A percentile compares a stretch with the other conserved stretches of the same genome.
Conservation (phyloP, 1,140 invertebrate genomes). For the Drosophila pruinosa region DNA sequence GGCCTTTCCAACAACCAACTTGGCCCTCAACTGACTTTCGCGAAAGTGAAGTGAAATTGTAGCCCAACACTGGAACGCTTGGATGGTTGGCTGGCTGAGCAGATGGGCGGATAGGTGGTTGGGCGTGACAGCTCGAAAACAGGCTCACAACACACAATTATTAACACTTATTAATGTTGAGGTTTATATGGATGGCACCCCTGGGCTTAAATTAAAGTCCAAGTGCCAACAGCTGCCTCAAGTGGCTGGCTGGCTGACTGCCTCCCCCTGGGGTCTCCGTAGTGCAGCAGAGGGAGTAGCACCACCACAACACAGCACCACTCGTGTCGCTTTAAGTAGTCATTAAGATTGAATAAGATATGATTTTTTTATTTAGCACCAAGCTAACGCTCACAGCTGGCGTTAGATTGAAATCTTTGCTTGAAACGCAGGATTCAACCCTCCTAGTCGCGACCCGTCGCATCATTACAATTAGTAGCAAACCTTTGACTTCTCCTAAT, state of each 20-base stretch:
- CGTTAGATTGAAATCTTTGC: slow-evolving; percentile 16
- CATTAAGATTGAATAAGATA: slow-evolving; percentile 74
- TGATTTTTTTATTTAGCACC: slow-evolving; percentile 62
- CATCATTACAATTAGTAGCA: slow-evolving; percentile 39
- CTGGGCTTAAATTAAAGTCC: slow-evolving; percentile 74
- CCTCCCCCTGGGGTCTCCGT: not conserved
- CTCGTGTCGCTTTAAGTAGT: slow-evolving; percentile 75
- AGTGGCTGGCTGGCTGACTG: slow-evolving; percentile 18
- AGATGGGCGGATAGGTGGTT: slow-evolving; percentile 24
- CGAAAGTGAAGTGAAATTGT: slow-evolving; percentile 75
- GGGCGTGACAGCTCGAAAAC: slow-evolving; percentile 53
- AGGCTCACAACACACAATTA: slow-evolving; percentile 64
- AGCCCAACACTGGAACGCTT: slow-evolving; percentile 41
- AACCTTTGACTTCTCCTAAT: slow-evolving; percentile 41
- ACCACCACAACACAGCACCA: slow-evolving; percentile 21
- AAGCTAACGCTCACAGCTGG: slow-evolving; percentile 52
- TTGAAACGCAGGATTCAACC: slow-evolving; percentile 1
- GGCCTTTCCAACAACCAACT: slow-evolving; percentile 59
- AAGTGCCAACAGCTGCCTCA: slow-evolving; percentile 40
- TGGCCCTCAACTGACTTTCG: slow-evolving; percentile 32
- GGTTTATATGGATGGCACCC: slow-evolving; percentile 74
- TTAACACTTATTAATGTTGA: slow-evolving; percentile 81
- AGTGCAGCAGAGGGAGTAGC: slow-evolving; percentile 21
- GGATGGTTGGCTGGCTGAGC: not conserved
- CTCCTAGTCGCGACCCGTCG: not conserved